Percentiles rank a stretch among this genome's conserved stretches.
phyloP scores from a whole-genome alignment of 2,888 invertebrate species.

The Lacanobia oleracea region DNA sequence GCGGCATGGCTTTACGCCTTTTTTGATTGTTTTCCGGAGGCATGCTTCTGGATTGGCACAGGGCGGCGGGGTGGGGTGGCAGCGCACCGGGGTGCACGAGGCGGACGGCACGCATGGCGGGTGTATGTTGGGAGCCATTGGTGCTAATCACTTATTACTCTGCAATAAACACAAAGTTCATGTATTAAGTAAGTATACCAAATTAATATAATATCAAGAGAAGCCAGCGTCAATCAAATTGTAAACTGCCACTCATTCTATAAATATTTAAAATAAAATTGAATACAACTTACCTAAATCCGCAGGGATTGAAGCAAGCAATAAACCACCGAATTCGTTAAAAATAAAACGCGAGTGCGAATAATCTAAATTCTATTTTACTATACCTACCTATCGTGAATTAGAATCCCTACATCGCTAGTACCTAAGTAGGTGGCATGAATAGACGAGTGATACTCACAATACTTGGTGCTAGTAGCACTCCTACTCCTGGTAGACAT shows the following conservation, averaged over 20 bases:
- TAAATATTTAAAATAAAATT: conserved; percentile 55
- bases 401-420: conserved; percentile 5
- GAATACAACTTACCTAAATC: conserved; percentile 67
- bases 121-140: conserved; percentile 81
- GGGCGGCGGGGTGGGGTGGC: conserved; percentile 83
- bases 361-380: conserved; percentile 2
- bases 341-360: conserved; percentile 25
- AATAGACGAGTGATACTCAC: conserved; percentile 78
- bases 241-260: conserved; percentile 76
- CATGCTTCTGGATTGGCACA: conserved; percentile 83
- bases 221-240: conserved; percentile 75
- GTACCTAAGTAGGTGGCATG: conserved; percentile 48
- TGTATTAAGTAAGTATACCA: not conserved
- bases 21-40: conserved; percentile 76
- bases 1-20: conserved; percentile 78
- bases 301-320: conserved; percentile 30
- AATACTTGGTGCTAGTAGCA: conserved; percentile 80
- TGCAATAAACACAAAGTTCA: conserved; percentile 66
- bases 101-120: conserved; percentile 85
- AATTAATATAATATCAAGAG: conserved; percentile 51
- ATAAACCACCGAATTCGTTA: conserved; percentile 34
- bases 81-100: conserved; percentile 81
- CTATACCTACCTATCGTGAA: conserved; percentile 14
- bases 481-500: conserved; percentile 72
- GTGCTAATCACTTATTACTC: conserved; percentile 63